Base-by-base conservation (phyloP, 2,888 invertebrate genomes). In the Amphipoea lucens region DNA sequence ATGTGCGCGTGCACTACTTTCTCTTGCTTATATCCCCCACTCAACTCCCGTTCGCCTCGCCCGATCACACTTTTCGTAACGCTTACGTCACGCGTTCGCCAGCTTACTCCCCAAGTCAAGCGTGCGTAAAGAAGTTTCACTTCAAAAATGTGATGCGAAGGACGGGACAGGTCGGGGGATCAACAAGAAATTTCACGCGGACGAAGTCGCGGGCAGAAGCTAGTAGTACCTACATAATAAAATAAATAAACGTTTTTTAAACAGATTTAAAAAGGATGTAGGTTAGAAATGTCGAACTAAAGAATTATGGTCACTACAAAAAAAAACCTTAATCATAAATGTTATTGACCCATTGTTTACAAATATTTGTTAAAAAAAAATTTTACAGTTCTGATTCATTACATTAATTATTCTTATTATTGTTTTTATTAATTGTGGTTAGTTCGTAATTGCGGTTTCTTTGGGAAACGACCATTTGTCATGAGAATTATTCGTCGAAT, bases 351-450 rank as follows among this genome's bases (percentile, higher is more conserved):
- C 7, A 76, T 76, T 75, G 76, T 45, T n/a, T 42, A n/a, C 62
- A 42, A 69, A 45, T 54, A 36, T 57, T 45, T 29, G n/a, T 63
- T 29, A 29, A 29, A 63, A 63, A 80, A 60, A 68, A 57, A 45
- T 71, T 17, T 60, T 45, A 63, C 29, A 29, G 14, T 83, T 83
- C 51, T 81, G 68, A 69, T 71, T 71, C 67, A 57, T 82, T 77
- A 48, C 48, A 12, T 48, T 48, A 48, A 48, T 48, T 12, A 12
- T 12, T 48, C 14, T 83, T 83, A 12, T 48, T 48, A 48, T 48
- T 48, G 23, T 83, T 78, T 40, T 81, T 72, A 69, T 71, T 74
- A 74, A 57, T 82, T 77, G 87, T 40, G 74, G 78, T 83, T 69
- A 23, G 48, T 48, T 65, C 65, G 40, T 51, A 48, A 70, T 73